These are phyloP conservation scores for Pseudobourletiella spinata DNA, from an alignment of 1,140 invertebrate species.

Conservation along the genomic window DNA sequence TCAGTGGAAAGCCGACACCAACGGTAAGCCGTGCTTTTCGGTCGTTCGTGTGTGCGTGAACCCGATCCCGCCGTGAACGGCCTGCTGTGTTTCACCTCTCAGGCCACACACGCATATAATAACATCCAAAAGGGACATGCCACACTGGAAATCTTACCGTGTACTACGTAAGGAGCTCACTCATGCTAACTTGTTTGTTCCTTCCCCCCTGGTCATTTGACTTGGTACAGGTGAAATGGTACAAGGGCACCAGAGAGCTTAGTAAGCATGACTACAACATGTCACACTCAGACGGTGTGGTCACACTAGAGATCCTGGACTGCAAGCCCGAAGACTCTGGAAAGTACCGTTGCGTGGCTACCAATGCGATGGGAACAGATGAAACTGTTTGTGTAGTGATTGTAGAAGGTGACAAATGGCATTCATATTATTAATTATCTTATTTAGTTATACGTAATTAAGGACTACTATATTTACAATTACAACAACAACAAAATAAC, in stretches of 20 bases:
- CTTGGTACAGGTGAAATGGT: constrained; percentile 60
- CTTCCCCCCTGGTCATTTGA: too few species aligned
- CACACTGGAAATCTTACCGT: too few species aligned
- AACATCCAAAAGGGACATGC: too few species aligned
- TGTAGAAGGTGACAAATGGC: constrained; percentile 69
- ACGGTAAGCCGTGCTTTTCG: constrained; percentile 56
- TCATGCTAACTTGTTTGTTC: too few species aligned
- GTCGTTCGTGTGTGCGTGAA: too few species aligned
- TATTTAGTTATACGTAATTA: not conserved
- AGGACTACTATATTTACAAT: not conserved
- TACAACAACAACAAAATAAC: too few species aligned
- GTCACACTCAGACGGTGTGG: constrained; percentile 82
- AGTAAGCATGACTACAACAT: constrained; percentile 83
- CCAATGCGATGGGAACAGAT: constrained; percentile 82
- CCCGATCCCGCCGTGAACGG: too few species aligned
- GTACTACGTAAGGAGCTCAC: too few species aligned
- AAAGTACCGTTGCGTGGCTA: constrained; percentile 87
- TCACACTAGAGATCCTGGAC: constrained; percentile 91
- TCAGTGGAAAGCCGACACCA: constrained; percentile 86
- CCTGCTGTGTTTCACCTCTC: too few species aligned
- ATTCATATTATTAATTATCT: constrained; percentile 24
- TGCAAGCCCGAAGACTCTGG: constrained; percentile 90
- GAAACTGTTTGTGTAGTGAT: constrained; percentile 93
- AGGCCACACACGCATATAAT: too few species aligned
- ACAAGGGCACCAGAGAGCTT: constrained; percentile 83